These are phyloP conservation scores for Amblyjoppa proteus DNA, from an alignment of 2,888 invertebrate species.

Conservation along the genomic window DNA sequence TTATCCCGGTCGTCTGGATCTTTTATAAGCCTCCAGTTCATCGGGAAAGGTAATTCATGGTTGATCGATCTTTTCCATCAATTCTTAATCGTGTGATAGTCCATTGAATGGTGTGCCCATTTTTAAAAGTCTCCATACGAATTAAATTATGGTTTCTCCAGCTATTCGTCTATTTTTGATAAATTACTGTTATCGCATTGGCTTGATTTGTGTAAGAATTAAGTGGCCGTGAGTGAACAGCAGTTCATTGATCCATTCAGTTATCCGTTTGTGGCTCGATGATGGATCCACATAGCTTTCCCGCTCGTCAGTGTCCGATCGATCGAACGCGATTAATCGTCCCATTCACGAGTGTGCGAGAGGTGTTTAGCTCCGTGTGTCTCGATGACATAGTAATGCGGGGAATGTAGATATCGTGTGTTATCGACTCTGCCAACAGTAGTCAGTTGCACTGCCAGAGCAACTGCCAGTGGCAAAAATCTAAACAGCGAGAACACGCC, in stretches of 20 bases:
- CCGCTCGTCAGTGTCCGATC: constrained; percentile 25
- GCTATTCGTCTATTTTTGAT: background rate
- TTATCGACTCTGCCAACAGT: constrained; percentile 29
- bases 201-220: background rate
- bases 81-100: background rate
- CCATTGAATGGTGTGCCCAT: no score
- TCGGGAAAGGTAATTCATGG: no score
- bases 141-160: background rate
- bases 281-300: constrained; percentile 28
- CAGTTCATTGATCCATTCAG: constrained; percentile 27
- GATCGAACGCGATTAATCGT: constrained; percentile 31
- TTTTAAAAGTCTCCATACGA: background rate
- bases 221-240: background rate
- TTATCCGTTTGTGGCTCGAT: constrained; percentile 5
- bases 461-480: constrained; percentile 6
- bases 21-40: no score
- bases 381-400: constrained; percentile 37
- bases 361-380: background rate
- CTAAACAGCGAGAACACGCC: constrained; percentile 10
- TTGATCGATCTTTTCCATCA: no score
- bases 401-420: constrained; percentile 40
- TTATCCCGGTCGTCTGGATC: no score
- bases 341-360: constrained; percentile 34
- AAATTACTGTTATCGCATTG: background rate
- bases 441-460: background rate